Percentiles rank a stretch among this genome's conserved stretches.
Conservation (phyloP, 2,113 vertebrate species). For the Tenrec ecaudatus region DNA sequence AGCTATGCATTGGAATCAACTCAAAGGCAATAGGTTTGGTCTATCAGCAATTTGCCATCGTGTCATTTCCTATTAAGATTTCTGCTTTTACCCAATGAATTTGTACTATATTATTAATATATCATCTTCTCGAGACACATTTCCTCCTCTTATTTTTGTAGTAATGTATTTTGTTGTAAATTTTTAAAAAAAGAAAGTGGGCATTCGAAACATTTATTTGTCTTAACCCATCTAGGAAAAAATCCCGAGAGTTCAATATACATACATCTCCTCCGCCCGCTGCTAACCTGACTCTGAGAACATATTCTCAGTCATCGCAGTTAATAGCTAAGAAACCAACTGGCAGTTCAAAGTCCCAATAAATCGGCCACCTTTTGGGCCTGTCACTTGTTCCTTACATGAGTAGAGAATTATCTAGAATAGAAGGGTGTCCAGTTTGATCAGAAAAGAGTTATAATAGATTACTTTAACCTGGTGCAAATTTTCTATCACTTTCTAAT, state of each 20-base stretch:
- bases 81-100: not conserved
- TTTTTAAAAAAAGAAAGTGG: not conserved
- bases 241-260: not conserved
- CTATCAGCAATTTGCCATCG: rapidly evolving
- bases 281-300: not conserved
- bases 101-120: rapidly evolving
- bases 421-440: rapidly evolving
- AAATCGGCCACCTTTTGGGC: not conserved
- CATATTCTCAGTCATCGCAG: rapidly evolving
- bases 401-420: rapidly evolving
- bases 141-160: not conserved
- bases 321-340: not conserved
- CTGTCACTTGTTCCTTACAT: no score
- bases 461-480: not conserved
- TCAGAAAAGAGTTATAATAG: not conserved
- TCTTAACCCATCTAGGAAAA: not conserved
- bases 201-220: not conserved
- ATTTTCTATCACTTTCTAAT: not conserved
- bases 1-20: no score
- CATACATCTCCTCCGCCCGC: no score
- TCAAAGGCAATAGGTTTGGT: no score
- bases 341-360: not conserved
- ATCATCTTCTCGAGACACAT: rapidly evolving
- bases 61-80: not conserved
- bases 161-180: not conserved